Conservation (phyloP, 2,888 invertebrate genomes). For the Hypolimnas misippus region DNA sequence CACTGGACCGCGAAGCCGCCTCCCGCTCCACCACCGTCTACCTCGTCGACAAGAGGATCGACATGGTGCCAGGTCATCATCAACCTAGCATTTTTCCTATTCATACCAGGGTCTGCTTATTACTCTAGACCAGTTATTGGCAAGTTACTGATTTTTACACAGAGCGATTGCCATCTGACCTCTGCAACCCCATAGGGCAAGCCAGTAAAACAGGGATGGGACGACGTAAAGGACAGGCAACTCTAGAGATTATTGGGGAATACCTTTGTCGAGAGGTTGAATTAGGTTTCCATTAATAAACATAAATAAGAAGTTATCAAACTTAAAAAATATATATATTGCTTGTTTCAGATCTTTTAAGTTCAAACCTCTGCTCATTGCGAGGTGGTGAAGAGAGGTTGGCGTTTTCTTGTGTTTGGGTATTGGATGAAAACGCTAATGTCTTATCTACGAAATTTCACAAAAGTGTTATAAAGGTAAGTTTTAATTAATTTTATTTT, state of each 20-base stretch:
- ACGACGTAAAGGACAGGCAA: too few relatives aligned
- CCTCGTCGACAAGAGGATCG: constrained; percentile 95
- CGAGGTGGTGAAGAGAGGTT: constrained; percentile 95
- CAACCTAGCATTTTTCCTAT: background rate
- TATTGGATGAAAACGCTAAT: constrained; percentile 92
- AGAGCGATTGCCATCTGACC: too few relatives aligned
- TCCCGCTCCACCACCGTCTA: constrained; percentile 98
- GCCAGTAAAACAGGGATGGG: too few relatives aligned
- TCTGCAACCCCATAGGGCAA: too few relatives aligned
- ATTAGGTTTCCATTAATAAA: too few relatives aligned
- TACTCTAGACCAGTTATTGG: too few relatives aligned
- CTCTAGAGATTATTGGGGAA: too few relatives aligned
- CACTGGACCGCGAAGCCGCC: constrained; percentile 96
- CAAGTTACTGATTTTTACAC: too few relatives aligned
- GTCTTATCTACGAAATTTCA: constrained; percentile 92
- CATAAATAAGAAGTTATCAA: too few relatives aligned
- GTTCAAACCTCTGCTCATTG: constrained; percentile 97
- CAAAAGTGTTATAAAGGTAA: constrained; percentile 93
- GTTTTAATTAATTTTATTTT: background rate
- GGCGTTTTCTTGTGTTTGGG: constrained; percentile 98
- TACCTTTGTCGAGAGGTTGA: too few relatives aligned
- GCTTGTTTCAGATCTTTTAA: constrained; percentile 88
- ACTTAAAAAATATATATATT: too few relatives aligned
- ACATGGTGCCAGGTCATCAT: constrained; percentile 89
- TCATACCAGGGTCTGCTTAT: too few relatives aligned